Evolutionary conservation across 1,140 invertebrate species (phyloP), one percentile per base, ranked within the genome.

Genomic region (Pantala flavescens): DNA sequence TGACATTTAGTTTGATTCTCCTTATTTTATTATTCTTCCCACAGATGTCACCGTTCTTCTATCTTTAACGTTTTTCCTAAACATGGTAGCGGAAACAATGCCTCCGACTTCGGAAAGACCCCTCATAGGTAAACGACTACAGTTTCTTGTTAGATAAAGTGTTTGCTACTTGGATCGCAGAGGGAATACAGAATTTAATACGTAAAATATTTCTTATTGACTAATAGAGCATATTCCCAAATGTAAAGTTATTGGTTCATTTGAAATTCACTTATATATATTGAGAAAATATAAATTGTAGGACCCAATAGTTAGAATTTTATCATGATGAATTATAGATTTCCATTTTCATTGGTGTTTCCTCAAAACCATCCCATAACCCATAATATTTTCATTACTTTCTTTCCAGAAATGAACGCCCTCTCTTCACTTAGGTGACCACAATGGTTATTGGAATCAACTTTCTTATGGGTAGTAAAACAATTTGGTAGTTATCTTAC

Each of bases 41-140:
- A 76, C 80, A 89, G 88, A 88, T 81, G 89, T 90, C 75, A 90
- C 89, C 78, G 90, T 91, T 80, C 84, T 91, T 76, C 87, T 91
- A 78, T 90, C 90, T 73, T 82, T 91, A 78, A 90, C 89, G 78
- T 89, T 90, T 80, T 91, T 91, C 83, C 89, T 91, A 82, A 84
- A 91, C 78, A 85, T 91, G 77, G 84, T 90, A 75, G 86, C 84
- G 19, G 81, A 87, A 84, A 84, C 86, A 55, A 89, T 90, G 80
- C 88, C 88, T 75, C 87, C 88, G 49, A 88, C 89, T 10, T 88
- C 87, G 55, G 88, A 90, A 77, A 84, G 90, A 72, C 89, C 89
- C 36, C 82, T 90, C 23, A 89, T 90, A 83, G 88, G 88, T 89
- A 82, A 82, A 76, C 75, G 49, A 63, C 49, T 63, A 63, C 49